Conservation (phyloP, 1,140 invertebrate species). For the Dendroctonus ponderosae region DNA sequence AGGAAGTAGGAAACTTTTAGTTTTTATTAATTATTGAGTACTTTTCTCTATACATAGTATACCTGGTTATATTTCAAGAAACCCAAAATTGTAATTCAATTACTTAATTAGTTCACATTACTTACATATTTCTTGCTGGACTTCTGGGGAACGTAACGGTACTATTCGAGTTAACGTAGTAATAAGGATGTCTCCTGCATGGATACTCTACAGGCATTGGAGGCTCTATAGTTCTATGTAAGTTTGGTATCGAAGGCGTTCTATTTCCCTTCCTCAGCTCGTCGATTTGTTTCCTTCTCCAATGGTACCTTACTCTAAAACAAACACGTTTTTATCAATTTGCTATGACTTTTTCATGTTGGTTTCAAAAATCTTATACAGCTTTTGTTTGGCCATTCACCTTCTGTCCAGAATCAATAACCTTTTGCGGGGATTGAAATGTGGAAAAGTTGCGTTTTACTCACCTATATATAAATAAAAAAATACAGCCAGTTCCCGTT, state of each 20-base stretch:
- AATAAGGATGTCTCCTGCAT: constrained; percentile 50
- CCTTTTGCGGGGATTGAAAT: neutral
- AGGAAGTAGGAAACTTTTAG: no score
- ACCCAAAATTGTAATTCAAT: constrained; percentile 2
- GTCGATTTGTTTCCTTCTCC: constrained; percentile 51
- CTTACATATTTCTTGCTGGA: constrained; percentile 44
- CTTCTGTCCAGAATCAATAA: neutral
- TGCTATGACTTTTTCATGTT: no score
- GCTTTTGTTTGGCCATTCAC: no score
- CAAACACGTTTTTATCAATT: neutral
- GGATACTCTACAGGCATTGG: constrained; percentile 44
- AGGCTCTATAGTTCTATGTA: constrained; percentile 44
- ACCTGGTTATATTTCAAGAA: neutral
- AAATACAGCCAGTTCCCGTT: constrained; percentile 81
- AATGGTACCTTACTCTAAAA: constrained; percentile 54
- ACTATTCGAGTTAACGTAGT: constrained; percentile 50
- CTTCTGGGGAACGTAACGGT: constrained; percentile 51
- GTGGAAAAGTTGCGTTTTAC: neutral
- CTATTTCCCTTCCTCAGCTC: constrained; percentile 44
- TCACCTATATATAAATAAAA: constrained; percentile 73
- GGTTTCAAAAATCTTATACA: neutral
- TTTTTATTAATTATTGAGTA: no score
- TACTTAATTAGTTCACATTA: constrained; percentile 1
- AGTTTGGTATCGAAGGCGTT: constrained; percentile 42
- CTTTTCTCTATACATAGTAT: no score